phyloP scores from a whole-genome alignment of 2,113 vertebrate species.

The Stigmatopora argus region DNA sequence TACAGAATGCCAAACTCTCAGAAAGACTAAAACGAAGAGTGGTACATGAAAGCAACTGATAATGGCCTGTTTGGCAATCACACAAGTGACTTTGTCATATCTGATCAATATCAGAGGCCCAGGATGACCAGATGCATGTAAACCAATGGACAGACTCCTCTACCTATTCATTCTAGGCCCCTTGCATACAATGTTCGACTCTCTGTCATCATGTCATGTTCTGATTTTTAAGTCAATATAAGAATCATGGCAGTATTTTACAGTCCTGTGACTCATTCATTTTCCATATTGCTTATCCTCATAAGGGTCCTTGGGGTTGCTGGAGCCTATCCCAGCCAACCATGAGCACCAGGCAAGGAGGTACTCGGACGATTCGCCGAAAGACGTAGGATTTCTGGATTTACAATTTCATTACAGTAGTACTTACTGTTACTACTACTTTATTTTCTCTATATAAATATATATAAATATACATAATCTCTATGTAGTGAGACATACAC shows the following conservation, averaged over 20 bases:
- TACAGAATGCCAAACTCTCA: slow-evolving; percentile 19
- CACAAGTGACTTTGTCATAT: slow-evolving; percentile 36
- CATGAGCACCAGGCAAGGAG: no score
- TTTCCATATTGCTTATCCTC: no score
- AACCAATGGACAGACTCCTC: slow-evolving; percentile 26
- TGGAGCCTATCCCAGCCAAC: no score
- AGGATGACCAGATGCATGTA: slow-evolving; percentile 48
- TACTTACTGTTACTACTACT: no score
- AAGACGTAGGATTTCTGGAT: no score
- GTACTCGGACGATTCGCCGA: no score
- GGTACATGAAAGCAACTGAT: slow-evolving; percentile 9
- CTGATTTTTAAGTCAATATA: not conserved
- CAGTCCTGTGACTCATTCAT: no score
- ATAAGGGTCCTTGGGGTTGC: no score
- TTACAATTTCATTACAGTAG: no score
- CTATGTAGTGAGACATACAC: no score
- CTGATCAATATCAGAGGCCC: slow-evolving; percentile 44
- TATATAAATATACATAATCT: no score
- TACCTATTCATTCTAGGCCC: slow-evolving; percentile 22
- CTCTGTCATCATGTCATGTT: slow-evolving; percentile 20
- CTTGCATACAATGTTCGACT: slow-evolving; percentile 39
- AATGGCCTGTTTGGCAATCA: slow-evolving; percentile 31
- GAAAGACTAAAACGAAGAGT: slow-evolving; percentile 5
- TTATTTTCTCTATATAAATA: no score
- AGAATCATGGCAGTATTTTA: not conserved